Conservation (phyloP, 1,140 invertebrate genomes). For the Aphidius ervi region DNA sequence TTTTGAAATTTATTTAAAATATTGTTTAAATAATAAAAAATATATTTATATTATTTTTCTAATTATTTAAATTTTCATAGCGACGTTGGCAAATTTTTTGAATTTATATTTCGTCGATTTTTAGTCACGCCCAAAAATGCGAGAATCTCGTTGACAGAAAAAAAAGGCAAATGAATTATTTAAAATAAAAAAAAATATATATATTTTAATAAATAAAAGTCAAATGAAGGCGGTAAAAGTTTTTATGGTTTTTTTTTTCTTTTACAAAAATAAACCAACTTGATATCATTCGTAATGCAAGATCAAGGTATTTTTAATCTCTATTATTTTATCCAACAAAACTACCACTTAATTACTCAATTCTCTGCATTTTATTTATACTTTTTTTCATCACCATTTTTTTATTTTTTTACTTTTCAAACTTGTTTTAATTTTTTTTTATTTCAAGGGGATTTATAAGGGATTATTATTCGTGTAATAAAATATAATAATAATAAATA, state of each 20-base stretch:
- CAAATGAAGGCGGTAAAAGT: slow-evolving; percentile 17
- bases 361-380: too few species aligned
- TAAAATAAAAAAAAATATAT: too few species aligned
- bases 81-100: neutral
- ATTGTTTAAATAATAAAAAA: too few species aligned
- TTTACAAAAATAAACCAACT: too few species aligned
- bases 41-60: too few species aligned
- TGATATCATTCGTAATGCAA: slow-evolving; percentile 12
- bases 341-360: too few species aligned
- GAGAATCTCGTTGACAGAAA: neutral
- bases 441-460: neutral
- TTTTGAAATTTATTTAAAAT: neutral
- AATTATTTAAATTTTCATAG: too few species aligned
- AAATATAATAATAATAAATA: slow-evolving; percentile 6
- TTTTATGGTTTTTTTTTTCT: slow-evolving; percentile 15
- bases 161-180: neutral
- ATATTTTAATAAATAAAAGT: neutral
- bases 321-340: too few species aligned
- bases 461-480: neutral
- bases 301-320: slow-evolving; percentile 1
- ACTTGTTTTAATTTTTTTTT: neutral
- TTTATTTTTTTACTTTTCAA: too few species aligned
- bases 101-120: slow-evolving; percentile 4
- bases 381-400: too few species aligned
- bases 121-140: slow-evolving; percentile 21